Conservation (phyloP, 1,140 invertebrate species). For the Drosophila tristis region DNA sequence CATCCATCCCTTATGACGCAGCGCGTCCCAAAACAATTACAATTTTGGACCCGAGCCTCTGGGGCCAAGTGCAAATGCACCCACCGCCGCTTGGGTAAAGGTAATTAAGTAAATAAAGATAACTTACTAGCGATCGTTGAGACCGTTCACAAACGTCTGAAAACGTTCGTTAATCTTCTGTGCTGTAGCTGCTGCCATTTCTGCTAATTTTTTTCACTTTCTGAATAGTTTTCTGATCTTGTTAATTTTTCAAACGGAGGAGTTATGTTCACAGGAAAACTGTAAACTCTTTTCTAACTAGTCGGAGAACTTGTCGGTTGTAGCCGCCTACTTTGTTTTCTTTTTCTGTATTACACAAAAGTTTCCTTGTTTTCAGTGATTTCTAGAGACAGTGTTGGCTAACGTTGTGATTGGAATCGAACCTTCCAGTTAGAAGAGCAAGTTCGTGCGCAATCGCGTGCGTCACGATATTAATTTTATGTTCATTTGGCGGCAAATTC, state of each 20-base stretch:
- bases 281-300: slow-evolving; percentile 19
- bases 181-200: slow-evolving; percentile 61
- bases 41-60: too few relatives aligned
- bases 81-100: neutral
- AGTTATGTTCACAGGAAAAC: slow-evolving; percentile 37
- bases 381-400: slow-evolving; percentile 51
- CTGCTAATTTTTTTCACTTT: slow-evolving; percentile 44
- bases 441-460: neutral
- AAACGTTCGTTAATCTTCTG: slow-evolving; percentile 56
- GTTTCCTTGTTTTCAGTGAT: slow-evolving; percentile 21
- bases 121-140: slow-evolving; percentile 72
- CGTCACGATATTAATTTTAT: slow-evolving; percentile 31
- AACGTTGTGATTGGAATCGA: slow-evolving; percentile 9
- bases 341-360: slow-evolving; percentile 62
- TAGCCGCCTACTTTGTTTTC: slow-evolving; percentile 45
- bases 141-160: slow-evolving; percentile 61
- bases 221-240: slow-evolving; percentile 22
- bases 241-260: slow-evolving; percentile 68
- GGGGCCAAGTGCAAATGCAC: too few relatives aligned
- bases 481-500: slow-evolving; percentile 27
- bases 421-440: slow-evolving; percentile 15
- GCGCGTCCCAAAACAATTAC: too few relatives aligned
- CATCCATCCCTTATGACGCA: slow-evolving; percentile 14
- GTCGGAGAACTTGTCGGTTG: slow-evolving; percentile 10
- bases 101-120: too few relatives aligned